These are phyloP conservation scores for Ochropleura plecta DNA, from an alignment of 2,888 invertebrate genomes.

Conservation along the genomic window DNA sequence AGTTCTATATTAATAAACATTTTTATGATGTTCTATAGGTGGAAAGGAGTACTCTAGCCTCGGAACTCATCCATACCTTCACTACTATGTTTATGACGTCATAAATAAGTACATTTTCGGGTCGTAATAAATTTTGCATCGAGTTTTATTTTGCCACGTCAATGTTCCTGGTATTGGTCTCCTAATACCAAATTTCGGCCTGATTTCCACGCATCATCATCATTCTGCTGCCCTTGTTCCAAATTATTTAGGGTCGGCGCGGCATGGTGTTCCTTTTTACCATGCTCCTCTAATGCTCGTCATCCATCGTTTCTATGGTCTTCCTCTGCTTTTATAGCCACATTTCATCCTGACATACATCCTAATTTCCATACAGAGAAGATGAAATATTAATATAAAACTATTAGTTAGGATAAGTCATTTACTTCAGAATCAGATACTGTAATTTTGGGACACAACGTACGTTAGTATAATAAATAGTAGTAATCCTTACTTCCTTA, in stretches of 20 bases:
- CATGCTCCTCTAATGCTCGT: no score
- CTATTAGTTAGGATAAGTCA: no score
- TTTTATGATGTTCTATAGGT: slow-evolving; percentile 46
- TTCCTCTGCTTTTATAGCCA: no score
- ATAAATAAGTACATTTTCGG: slow-evolving; percentile 43
- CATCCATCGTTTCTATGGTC: no score
- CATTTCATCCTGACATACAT: no score
- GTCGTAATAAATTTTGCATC: background rate
- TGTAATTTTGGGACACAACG: no score
- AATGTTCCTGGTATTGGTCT: background rate
- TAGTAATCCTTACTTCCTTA: no score
- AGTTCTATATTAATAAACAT: slow-evolving; percentile 55
- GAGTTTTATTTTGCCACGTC: background rate
- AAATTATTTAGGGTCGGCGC: background rate
- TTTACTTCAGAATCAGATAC: no score
- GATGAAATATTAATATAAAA: no score
- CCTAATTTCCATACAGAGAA: no score
- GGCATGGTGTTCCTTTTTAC: no score
- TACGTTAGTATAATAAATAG: no score
- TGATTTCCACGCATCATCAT: background rate
- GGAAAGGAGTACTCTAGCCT: slow-evolving; percentile 23
- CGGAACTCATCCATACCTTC: slow-evolving; percentile 25
- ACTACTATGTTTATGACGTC: slow-evolving; percentile 42
- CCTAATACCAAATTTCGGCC: background rate
- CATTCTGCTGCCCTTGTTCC: background rate